Base-by-base conservation (phyloP, 2,888 invertebrate genomes). In the Conistra vaccinii region DNA sequence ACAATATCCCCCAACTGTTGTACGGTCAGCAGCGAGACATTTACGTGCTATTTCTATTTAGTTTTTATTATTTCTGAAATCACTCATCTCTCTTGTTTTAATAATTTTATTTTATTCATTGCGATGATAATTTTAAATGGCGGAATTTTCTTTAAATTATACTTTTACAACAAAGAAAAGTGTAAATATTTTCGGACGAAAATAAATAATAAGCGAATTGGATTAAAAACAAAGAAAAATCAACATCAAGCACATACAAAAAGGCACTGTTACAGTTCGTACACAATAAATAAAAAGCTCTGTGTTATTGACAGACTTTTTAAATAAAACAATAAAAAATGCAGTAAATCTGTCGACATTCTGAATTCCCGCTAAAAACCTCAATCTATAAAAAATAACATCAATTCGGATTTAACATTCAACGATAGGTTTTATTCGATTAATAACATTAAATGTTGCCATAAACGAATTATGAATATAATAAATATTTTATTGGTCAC, bases 1-100 rank as follows among this genome's bases (percentile, higher is more conserved):
- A 79, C 78, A 74, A 78, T 78, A 83, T 76, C 83, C 26, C 45
- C 53, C 78, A 84, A 71, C 80, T 79, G 81, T 6, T 53, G 80
- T 87, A 87, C 80, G 51, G 86, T 81, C 45, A 26, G 83, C 79
- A 84, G 48, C n/a, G 14, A 29, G 2, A n/a, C 17, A 14, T 58
- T 12, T 45, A 48, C 23, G 7, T 39, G 12, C 3, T 68, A 63
- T 67, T n/a, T 51, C 14, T 53, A 55, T 45, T 63, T 26, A n/a
- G 2, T 39, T 51, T 57, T 26, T 68, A 35, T 23, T 68, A 26
- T 2, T 53, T 66, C 23, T 29, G 2, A 20, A 20, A 10, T 20
- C 1, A 42, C 1, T 26, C 0, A 26, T 0, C 14, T 62, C 10
- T 26, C 20, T 20, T 45, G 6, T 63, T 45, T 26, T 20, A 26